Evolutionary conservation across 2,113 vertebrate genomes (phyloP), one percentile per base, ranked within the genome.

Genomic region (Hirundichthys speculiger): DNA sequence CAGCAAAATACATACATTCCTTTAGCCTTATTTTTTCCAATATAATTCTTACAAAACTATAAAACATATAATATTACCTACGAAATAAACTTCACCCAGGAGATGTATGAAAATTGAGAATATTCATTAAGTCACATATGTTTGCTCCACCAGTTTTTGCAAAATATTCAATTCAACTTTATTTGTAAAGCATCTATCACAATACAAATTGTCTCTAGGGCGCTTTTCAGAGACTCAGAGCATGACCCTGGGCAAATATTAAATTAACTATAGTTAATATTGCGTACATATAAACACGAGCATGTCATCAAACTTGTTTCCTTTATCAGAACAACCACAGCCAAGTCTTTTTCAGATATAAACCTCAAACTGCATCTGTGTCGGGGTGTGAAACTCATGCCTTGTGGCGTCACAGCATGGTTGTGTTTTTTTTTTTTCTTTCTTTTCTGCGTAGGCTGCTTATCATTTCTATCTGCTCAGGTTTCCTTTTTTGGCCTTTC

Each of bases 401-500:
- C 24, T 53, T 39, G 21, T 74, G 53, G 46, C 53, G 59, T 77
- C 67, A 24, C 67, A 60, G 50, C n/a, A 59, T 53, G 45, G 1
- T 42, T 1, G 18, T 43, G 16, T 59, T 34, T 45, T 39, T 66
- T 68, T 60, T 19, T 18, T 53, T 59, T 70, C n/a, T 63, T 57
- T 7, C 25, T 58, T 75, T 54, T 72, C 43, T 59, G 77, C 63
- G 84, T 77, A 55, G 76, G 76, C 43, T 58, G 79, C 27, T 64
- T 65, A 77, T 84, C 79, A 16, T 56, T 47, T 75, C 51, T 49
- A 67, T 79, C 68, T 56, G 42, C 62, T 53, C 73, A 56, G n/a
- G 27, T 83, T 74, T 79, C 63, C 83, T 76, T 80, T 83, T 93
- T 90, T 89, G 82, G 64, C 68, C 71, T 88, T 93, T 94, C 91